Conservation (phyloP, 35 echinoderm and acorn worm genomes). For the Lytechinus variegatus region DNA sequence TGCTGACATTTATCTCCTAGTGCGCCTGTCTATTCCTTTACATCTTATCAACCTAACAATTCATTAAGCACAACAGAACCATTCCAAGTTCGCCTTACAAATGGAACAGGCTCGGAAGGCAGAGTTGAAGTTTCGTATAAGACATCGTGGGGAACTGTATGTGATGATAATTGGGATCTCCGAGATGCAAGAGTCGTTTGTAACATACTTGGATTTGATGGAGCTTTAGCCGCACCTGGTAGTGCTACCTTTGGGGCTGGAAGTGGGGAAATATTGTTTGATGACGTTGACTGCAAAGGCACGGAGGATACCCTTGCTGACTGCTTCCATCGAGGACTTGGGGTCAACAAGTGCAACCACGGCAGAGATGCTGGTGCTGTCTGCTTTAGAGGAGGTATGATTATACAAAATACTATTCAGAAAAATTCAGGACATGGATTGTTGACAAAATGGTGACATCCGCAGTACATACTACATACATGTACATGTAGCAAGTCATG, state of each 20-base stretch:
- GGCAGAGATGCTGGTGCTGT: conserved; percentile 40
- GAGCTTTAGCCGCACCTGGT: background rate
- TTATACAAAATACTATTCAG: background rate
- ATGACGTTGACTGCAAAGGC: conserved; percentile 48
- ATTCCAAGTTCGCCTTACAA: background rate
- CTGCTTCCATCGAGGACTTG: background rate
- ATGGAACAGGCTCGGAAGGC: background rate
- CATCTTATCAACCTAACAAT: background rate
- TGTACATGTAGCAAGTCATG: no score
- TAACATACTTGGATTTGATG: conserved; percentile 9
- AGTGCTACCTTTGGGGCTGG: conserved; percentile 32
- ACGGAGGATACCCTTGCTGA: conserved; percentile 1
- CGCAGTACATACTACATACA: no score
- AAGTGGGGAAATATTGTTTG: conserved; percentile 41
- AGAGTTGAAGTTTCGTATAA: conserved; percentile 33
- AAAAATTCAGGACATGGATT: background rate
- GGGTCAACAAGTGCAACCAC: conserved; percentile 43
- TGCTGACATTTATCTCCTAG: no score
- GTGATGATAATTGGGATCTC: conserved; percentile 46
- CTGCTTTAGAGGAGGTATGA: background rate
- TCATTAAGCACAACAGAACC: background rate
- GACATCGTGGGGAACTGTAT: conserved; percentile 1
- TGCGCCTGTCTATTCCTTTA: background rate
- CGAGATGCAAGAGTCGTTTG: conserved; percentile 39
- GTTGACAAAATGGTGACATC: no score